phyloP scores from a whole-genome alignment of 2,888 invertebrate species.

The Baronia brevicornis region DNA sequence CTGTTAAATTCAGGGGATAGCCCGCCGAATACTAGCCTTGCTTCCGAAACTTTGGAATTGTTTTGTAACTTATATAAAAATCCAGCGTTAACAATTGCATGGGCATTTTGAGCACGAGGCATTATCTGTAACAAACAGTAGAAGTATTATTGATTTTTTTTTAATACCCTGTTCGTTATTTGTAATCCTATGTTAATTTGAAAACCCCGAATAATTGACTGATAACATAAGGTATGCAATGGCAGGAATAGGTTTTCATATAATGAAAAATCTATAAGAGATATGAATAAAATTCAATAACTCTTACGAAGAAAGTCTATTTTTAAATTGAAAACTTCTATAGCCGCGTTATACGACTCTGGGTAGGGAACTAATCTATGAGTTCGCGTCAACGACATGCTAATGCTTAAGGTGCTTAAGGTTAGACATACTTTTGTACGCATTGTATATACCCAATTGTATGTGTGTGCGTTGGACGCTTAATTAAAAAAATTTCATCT shows the following conservation, averaged over 20 bases:
- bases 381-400: too few species aligned
- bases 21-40: constrained; percentile 72
- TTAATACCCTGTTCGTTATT: not conserved
- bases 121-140: constrained; percentile 71
- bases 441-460: too few species aligned
- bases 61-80: constrained; percentile 74
- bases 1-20: constrained; percentile 47
- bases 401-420: too few species aligned
- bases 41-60: constrained; percentile 41
- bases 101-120: constrained; percentile 82
- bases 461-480: too few species aligned
- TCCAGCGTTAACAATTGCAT: constrained; percentile 84
- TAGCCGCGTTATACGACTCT: too few species aligned
- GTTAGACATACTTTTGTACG: too few species aligned
- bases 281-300: too few species aligned
- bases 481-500: too few species aligned
- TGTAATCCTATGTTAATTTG: not conserved
- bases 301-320: too few species aligned
- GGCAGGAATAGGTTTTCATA: not conserved
- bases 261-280: too few species aligned
- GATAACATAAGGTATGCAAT: not conserved
- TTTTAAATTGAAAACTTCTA: too few species aligned
- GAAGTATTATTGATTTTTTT: constrained; percentile 18
- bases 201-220: not conserved
- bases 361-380: too few species aligned